Base-by-base conservation (phyloP, 2,113 vertebrate genomes). In the Phalacrocorax carbo region DNA sequence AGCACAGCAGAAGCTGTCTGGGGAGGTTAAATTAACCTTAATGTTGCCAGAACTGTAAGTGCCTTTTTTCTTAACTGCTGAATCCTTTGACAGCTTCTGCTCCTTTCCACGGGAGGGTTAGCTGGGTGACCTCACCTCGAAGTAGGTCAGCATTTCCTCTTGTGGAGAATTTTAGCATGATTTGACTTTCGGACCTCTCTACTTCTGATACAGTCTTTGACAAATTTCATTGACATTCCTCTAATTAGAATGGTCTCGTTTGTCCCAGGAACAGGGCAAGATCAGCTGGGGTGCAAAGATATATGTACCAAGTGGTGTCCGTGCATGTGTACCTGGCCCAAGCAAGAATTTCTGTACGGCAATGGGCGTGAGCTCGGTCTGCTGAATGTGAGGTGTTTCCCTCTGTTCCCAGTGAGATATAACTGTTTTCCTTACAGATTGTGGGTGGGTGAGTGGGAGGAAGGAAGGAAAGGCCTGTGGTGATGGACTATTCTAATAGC, bases 291-390 rank as follows among this genome's bases (percentile, higher is more conserved):
- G n/a, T 65, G 46, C 36, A 46, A 42, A 18, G 15, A 9, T 9
- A 5, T 23, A 15, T 4, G 22, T 68, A 60, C 29, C 7, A 25
- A n/a, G 44, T 29, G 29, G 7, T 52, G 23, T 20, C 44, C 0
- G 0, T 77, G 49, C 3, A 0, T 10, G 15, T 38, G 60, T 9
- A 10, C 13, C 29, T 55, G 18, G 55, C 32, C 26, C 19, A 38
- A 17, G 66, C 3, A 36, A 15, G 55, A 58, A 9, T 38, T 86
- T 61, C 42, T 46, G 19, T 9, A 36, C 15, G 29, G 29, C 34
- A 29, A 20, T 1, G 3, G 25, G 52, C 1, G 0, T 14, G 52
- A 61, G 15, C 34, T 87, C 2, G 0, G 2, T 72, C 52, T 77
- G 40, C 54, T 52, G 49, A 48, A n/a, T 16, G 13, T 60, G 57